A percentile compares a stretch with the other conserved stretches of the same genome.
phyloP scores from a whole-genome alignment of 2,888 invertebrate genomes.

The Rosalia funebris region DNA sequence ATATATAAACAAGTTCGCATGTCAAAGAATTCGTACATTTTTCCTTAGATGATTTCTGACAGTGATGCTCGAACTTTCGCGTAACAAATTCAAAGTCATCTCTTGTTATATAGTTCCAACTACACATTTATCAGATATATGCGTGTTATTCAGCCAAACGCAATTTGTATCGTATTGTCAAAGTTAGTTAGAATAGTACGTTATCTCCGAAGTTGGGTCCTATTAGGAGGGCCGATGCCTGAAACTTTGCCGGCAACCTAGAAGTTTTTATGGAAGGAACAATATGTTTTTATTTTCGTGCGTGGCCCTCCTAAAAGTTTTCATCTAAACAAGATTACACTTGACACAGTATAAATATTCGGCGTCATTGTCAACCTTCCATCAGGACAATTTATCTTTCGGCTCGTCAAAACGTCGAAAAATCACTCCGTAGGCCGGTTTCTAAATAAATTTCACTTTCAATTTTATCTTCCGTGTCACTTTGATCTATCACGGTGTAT shows the following conservation, averaged over 20 bases:
- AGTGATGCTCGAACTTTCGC: too few relatives aligned
- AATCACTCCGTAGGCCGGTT: slow-evolving; percentile 32
- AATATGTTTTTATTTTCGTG: slow-evolving; percentile 40
- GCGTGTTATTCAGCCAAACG: slow-evolving; percentile 14
- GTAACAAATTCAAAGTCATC: too few relatives aligned
- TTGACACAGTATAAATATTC: slow-evolving; percentile 43
- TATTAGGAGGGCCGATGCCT: slow-evolving; percentile 18
- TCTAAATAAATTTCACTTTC: slow-evolving; percentile 44
- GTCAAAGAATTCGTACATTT: too few relatives aligned
- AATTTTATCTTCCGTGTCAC: slow-evolving; percentile 41
- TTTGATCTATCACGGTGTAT: slow-evolving; percentile 41
- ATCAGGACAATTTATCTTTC: slow-evolving; percentile 39
- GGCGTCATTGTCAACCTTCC: slow-evolving; percentile 40
- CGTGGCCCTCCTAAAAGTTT: slow-evolving; percentile 24
- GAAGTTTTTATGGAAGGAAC: slow-evolving; percentile 35
- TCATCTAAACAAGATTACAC: slow-evolving; percentile 40
- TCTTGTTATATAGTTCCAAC: too few relatives aligned
- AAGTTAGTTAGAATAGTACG: slow-evolving; percentile 32
- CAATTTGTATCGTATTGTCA: slow-evolving; percentile 35
- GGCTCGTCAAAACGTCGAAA: slow-evolving; percentile 38
- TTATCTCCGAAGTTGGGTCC: slow-evolving; percentile 29
- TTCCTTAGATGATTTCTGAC: too few relatives aligned
- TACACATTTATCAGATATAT: background rate
- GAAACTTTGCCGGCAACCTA: slow-evolving; percentile 29
- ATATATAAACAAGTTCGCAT: too few relatives aligned